Evolutionary conservation across 2,888 invertebrate species (phyloP).

Genomic region (Scaptomyza flava): DNA sequence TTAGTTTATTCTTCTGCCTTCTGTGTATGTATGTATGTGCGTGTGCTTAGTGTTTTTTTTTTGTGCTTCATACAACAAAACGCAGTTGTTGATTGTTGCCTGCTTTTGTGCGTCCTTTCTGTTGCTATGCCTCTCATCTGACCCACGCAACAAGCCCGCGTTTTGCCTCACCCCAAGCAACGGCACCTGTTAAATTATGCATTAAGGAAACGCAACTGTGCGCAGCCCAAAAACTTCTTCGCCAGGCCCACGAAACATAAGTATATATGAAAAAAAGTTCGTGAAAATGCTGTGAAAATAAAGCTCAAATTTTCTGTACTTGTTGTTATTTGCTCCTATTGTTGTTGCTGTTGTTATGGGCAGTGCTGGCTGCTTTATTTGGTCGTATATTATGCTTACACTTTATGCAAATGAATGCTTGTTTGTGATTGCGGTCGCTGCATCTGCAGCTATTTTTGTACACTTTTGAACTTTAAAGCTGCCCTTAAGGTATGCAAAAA

Average conservation of each 20-base stretch:
- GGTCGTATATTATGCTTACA: conserved; percentile 24
- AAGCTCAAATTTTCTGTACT: conserved; percentile 22
- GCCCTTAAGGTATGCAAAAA: conserved; percentile 11
- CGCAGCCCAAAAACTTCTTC: conserved; percentile 31
- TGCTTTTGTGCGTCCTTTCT: conserved; percentile 56
- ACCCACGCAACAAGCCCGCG: not conserved
- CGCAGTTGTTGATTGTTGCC: conserved; percentile 76
- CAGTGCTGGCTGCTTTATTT: conserved; percentile 26
- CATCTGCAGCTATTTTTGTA: conserved; percentile 26
- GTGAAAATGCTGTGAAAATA: conserved; percentile 38
- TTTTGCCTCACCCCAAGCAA: conserved; percentile 10
- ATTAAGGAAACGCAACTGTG: conserved; percentile 59
- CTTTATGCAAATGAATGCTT: conserved; percentile 75
- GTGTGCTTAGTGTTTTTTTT: conserved; percentile 38
- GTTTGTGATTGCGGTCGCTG: conserved; percentile 61
- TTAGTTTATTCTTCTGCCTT: conserved; percentile 30
- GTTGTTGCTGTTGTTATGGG: conserved; percentile 32
- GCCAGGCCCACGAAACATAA: conserved; percentile 31
- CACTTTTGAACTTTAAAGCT: conserved; percentile 30
- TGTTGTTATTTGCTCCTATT: conserved; percentile 3
- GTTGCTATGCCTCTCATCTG: conserved; percentile 37
- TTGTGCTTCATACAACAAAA: conserved; percentile 77
- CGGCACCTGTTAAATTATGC: conserved; percentile 76
- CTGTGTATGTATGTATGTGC: too few species aligned
- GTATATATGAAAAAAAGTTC: conserved; percentile 35